phyloP scores from a whole-genome alignment of 2,113 vertebrate species.

The Craseonycteris thonglongyai region DNA sequence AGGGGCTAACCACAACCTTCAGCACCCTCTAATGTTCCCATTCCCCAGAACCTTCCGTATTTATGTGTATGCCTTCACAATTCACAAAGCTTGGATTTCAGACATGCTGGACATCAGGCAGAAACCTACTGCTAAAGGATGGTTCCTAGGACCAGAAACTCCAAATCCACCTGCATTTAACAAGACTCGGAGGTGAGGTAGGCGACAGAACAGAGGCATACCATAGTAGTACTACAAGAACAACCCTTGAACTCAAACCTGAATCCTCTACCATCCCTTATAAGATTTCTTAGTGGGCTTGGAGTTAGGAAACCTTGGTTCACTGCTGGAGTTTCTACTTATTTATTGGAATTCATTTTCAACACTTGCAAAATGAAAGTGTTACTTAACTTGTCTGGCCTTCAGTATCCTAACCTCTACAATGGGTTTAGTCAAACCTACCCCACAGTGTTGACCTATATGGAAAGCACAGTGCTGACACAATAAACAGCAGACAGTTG shows the following conservation, averaged over 20 bases:
- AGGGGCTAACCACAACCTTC: background rate
- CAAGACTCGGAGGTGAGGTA: background rate
- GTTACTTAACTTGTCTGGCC: background rate
- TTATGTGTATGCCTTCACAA: background rate
- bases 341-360: background rate
- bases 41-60: background rate
- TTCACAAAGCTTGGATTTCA: background rate
- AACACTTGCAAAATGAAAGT: background rate
- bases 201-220: background rate
- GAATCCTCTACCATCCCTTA: background rate
- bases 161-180: background rate
- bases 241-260: background rate
- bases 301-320: background rate
- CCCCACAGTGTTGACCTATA: background rate
- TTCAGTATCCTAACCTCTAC: slow-evolving; percentile 2
- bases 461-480: background rate
- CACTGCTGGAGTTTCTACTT: background rate
- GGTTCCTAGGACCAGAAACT: background rate
- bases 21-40: background rate
- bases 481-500: background rate
- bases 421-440: slow-evolving; percentile 13
- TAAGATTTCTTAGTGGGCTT: background rate
- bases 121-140: background rate
- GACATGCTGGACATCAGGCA: background rate
- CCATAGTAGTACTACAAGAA: background rate